Percentiles rank a stretch among this genome's conserved stretches.
Conservation (phyloP, 2,888 invertebrate species). For the Cantharis rufa region DNA sequence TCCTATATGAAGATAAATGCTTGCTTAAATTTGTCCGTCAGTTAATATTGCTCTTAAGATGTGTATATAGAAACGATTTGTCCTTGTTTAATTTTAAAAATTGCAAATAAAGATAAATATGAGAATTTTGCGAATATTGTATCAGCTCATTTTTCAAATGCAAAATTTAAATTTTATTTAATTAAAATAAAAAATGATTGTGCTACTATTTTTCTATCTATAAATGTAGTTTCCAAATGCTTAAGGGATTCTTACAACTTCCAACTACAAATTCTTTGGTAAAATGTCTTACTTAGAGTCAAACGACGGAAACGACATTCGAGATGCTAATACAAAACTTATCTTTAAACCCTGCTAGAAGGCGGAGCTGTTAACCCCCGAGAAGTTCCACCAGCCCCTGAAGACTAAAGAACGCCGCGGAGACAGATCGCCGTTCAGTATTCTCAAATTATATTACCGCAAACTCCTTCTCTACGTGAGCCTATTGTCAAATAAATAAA, state of each 20-base stretch:
- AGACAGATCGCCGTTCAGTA: conserved; percentile 56
- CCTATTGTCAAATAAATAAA: conserved; percentile 59
- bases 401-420: conserved; percentile 37
- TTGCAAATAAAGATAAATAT: background rate
- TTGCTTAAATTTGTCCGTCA: conserved; percentile 10
- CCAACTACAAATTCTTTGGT: background rate
- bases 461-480: conserved; percentile 55
- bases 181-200: background rate
- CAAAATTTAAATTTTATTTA: background rate
- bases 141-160: background rate
- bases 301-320: conserved; percentile 38
- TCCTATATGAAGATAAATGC: conserved; percentile 25
- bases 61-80: background rate
- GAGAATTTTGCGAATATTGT: background rate
- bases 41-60: conserved; percentile 5
- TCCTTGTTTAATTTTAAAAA: conserved; percentile 3
- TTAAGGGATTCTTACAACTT: background rate
- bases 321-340: conserved; percentile 48
- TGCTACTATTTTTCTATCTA: background rate
- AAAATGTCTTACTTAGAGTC: conserved; percentile 8
- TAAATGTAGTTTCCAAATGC: background rate
- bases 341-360: conserved; percentile 35
- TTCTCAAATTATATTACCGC: conserved; percentile 57
- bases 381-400: conserved; percentile 30
- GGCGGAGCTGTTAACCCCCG: conserved; percentile 30